phyloP scores from a whole-genome alignment of 2,888 invertebrate genomes.

The Melolontha melolontha region DNA sequence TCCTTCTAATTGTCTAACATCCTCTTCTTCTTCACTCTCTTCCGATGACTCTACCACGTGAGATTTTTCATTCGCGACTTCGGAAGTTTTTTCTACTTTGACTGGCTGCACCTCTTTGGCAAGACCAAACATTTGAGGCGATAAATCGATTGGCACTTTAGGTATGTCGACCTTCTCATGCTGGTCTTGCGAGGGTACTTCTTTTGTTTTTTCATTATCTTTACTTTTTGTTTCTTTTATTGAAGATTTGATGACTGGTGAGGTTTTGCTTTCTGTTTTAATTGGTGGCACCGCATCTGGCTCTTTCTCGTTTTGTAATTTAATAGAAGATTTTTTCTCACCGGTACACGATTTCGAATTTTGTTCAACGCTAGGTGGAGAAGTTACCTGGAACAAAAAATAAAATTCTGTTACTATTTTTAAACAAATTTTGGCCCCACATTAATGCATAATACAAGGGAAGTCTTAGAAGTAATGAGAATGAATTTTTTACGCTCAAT shows the following conservation, averaged over 20 bases:
- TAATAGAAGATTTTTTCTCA: too few relatives aligned
- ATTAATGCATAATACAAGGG: too few relatives aligned
- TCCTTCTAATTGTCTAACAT: conserved; percentile 82
- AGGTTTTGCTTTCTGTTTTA: not conserved
- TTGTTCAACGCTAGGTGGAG: too few relatives aligned
- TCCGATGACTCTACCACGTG: conserved; percentile 59
- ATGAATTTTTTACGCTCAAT: too few relatives aligned
- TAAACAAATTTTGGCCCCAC: too few relatives aligned
- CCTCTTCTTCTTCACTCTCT: conserved; percentile 77
- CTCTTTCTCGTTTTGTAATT: too few relatives aligned
- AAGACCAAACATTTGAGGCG: conserved; percentile 22
- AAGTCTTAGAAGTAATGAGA: too few relatives aligned
- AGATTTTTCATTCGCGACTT: conserved; percentile 38
- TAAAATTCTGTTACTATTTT: too few relatives aligned
- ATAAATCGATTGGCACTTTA: conserved; percentile 9
- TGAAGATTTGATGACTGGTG: conserved; percentile 1
- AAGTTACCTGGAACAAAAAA: too few relatives aligned
- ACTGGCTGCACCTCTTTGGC: conserved; percentile 27
- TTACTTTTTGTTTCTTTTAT: not conserved
- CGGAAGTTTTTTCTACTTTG: conserved; percentile 25
- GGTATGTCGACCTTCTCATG: conserved; percentile 16
- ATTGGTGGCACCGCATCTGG: too few relatives aligned
- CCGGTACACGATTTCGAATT: too few relatives aligned
- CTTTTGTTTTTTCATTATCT: conserved; percentile 34
- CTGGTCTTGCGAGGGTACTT: not conserved